Evolutionary conservation across 2,113 vertebrate genomes (phyloP).

Genomic region (Synchiropus splendidus): DNA sequence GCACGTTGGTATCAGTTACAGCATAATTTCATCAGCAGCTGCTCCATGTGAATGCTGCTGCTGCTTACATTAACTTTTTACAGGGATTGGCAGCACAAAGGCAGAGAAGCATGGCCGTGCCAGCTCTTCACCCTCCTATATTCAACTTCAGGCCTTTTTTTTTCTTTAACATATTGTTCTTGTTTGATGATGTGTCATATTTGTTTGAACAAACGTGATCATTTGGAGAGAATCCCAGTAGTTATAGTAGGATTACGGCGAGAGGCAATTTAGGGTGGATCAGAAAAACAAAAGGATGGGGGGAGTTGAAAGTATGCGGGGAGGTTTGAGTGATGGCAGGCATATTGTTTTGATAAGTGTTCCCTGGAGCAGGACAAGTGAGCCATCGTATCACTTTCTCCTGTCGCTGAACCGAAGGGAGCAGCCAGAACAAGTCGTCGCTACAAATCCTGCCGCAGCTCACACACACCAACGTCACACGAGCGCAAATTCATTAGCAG

Average conservation of each 20-base stretch:
- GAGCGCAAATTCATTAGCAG: not conserved
- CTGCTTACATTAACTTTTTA: constrained; percentile 74
- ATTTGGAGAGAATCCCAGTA: constrained; percentile 32
- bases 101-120: constrained; percentile 52
- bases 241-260: constrained; percentile 41
- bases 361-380: constrained; percentile 49
- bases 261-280: constrained; percentile 22
- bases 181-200: constrained; percentile 43
- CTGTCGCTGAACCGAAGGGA: constrained; percentile 16
- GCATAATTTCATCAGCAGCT: constrained; percentile 75
- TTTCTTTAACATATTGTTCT: constrained; percentile 34
- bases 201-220: constrained; percentile 32
- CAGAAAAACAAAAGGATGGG: constrained; percentile 37
- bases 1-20: constrained; percentile 74
- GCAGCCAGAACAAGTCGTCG: constrained; percentile 23
- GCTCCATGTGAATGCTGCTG: constrained; percentile 61
- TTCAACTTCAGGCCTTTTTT: too few relatives aligned
- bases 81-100: constrained; percentile 65
- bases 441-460: constrained; percentile 6
- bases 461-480: not conserved
- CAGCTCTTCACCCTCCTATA: constrained; percentile 35
- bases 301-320: constrained; percentile 44
- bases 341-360: constrained; percentile 58
- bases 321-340: constrained; percentile 51
- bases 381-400: constrained; percentile 38